These are phyloP conservation scores for Acrocephalus scirpaceus DNA, from an alignment of 2,797 vertebrate species.

Conservation along the genomic window DNA sequence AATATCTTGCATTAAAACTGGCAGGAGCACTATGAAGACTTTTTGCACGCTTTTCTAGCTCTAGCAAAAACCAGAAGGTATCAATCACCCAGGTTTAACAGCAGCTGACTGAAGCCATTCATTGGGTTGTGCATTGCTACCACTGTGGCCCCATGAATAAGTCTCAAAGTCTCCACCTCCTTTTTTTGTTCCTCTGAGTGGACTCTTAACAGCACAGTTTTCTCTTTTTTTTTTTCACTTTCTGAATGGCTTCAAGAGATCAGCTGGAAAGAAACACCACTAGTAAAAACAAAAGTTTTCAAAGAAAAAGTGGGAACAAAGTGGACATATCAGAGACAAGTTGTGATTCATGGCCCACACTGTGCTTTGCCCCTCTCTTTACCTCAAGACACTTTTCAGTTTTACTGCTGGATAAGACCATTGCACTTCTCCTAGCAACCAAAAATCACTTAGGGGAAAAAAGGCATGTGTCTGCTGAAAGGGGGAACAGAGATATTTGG, in stretches of 20 bases:
- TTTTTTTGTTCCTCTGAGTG: slow-evolving; percentile 88
- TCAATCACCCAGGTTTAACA: slow-evolving; percentile 89
- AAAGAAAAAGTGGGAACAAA: slow-evolving; percentile 74
- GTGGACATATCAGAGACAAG: slow-evolving; percentile 77
- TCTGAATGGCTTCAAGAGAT: slow-evolving; percentile 81
- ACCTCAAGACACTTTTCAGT: slow-evolving; percentile 78
- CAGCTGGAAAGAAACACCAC: slow-evolving; percentile 79
- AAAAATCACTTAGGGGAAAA: slow-evolving; percentile 64
- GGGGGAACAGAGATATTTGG: slow-evolving; percentile 68
- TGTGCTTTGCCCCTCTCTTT: slow-evolving; percentile 77
- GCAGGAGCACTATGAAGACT: slow-evolving; percentile 44
- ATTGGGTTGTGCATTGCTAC: slow-evolving; percentile 80
- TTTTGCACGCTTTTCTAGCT: slow-evolving; percentile 18
- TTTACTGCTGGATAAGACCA: slow-evolving; percentile 72
- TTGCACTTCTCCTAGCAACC: slow-evolving; percentile 91
- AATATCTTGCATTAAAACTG: slow-evolving; percentile 39
- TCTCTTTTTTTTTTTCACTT: slow-evolving; percentile 13
- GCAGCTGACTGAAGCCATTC: slow-evolving; percentile 87
- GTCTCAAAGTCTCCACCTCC: slow-evolving; percentile 74
- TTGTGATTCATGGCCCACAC: slow-evolving; percentile 84
- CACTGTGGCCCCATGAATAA: slow-evolving; percentile 84
- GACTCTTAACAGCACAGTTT: slow-evolving; percentile 81
- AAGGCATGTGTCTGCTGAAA: slow-evolving; percentile 73
- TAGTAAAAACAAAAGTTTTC: slow-evolving; percentile 78
- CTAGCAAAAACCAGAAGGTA: slow-evolving; percentile 76